Conservation (phyloP, 2,113 vertebrate genomes). For the Turdus rufiventris region DNA sequence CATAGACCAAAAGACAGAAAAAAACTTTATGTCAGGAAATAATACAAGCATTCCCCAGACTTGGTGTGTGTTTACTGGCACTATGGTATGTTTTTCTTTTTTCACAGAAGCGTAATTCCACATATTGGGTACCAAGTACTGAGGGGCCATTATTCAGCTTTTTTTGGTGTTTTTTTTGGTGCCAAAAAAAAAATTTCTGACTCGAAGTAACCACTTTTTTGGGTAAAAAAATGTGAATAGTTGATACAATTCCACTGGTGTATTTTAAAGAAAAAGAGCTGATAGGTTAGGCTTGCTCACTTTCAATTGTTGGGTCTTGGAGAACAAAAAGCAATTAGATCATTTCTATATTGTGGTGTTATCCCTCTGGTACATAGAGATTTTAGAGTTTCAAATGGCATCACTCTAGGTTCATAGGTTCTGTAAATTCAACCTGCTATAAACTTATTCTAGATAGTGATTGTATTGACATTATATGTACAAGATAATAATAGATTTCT, state of each 20-base stretch:
- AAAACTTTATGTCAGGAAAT: neutral
- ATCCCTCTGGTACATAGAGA: neutral
- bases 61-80: neutral
- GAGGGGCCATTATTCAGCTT: neutral
- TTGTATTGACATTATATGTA: neutral
- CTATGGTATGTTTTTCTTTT: neutral
- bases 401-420: neutral
- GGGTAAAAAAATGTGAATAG: neutral
- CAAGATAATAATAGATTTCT: neutral
- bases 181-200: neutral
- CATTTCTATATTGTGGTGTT: neutral
- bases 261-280: neutral
- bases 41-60: neutral
- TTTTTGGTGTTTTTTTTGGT: neutral
- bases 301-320: neutral
- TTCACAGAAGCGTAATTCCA: neutral
- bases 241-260: neutral
- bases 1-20: neutral
- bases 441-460: neutral
- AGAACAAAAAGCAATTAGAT: neutral
- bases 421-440: neutral
- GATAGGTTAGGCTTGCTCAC: neutral
- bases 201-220: neutral
- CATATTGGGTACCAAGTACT: neutral
- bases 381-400: neutral